Evolutionary conservation across 2,113 vertebrate genomes (phyloP).

Genomic region (Spermophilus dauricus): DNA sequence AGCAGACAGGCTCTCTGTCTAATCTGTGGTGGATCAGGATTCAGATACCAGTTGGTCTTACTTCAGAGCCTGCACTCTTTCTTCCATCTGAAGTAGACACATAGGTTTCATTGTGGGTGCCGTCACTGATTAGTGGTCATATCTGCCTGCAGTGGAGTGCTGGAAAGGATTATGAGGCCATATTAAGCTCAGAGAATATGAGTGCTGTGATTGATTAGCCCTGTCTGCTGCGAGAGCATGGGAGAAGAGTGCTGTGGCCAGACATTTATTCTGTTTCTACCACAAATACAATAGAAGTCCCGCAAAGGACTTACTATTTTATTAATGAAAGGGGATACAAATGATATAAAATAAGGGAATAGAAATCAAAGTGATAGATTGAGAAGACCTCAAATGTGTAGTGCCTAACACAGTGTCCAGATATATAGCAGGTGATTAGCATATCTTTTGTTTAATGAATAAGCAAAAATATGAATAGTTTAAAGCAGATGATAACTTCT

Average conservation of each 20-base stretch:
- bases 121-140: background rate
- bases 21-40: background rate
- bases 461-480: background rate
- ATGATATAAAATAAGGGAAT: slow-evolving; percentile 17
- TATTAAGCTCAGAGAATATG: background rate
- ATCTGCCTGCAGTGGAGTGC: background rate
- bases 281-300: background rate
- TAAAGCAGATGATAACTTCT: background rate
- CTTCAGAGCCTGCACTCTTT: background rate
- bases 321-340: slow-evolving; percentile 20
- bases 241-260: background rate
- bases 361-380: slow-evolving; percentile 28
- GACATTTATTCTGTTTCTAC: background rate
- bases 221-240: background rate
- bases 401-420: slow-evolving; percentile 32
- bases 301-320: slow-evolving; percentile 19
- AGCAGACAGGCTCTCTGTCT: background rate
- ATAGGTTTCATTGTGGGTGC: background rate
- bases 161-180: background rate
- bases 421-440: slow-evolving; percentile 38
- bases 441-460: slow-evolving; percentile 55
- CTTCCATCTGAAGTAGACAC: background rate
- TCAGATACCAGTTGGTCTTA: background rate
- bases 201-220: background rate
- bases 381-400: background rate